Base-by-base conservation (phyloP, 2,888 invertebrate species). In the Carterocephalus palaemon region DNA sequence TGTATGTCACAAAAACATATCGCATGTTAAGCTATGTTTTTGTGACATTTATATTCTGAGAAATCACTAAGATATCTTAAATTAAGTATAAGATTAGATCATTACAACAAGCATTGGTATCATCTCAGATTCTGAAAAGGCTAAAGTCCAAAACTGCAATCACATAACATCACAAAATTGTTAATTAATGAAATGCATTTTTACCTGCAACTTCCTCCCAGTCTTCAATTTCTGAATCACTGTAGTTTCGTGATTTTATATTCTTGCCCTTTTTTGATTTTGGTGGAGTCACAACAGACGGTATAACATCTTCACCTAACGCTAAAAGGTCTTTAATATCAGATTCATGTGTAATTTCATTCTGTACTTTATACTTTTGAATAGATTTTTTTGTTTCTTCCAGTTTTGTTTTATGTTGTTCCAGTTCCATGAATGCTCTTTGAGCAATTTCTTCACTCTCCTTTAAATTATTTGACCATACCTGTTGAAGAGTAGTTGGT, bases 161-260 rank as follows among this genome's bases (percentile, higher is more conserved):
- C n/a, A n/a, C n/a, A n/a, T n/a, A n/a, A n/a, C n/a, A n/a, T n/a
- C n/a, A n/a, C n/a, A n/a, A n/a, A n/a, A n/a, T n/a, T n/a, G n/a
- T n/a, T n/a, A n/a, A n/a, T n/a, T n/a, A n/a, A n/a, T n/a, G n/a
- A n/a, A n/a, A n/a, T n/a, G n/a, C n/a, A n/a, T n/a, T n/a, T n/a
- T n/a, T 78, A 80, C 90, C 90, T 77, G 91, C 89, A 36, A 94
- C 93, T 84, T 93, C 93, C 67, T 93, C 92, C 90, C 91, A 92
- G 64, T 92, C 90, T 53, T 90, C 92, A 38, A 90, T 85, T 60
- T 93, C 93, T 2, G 91, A 91, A 33, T 90, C 90, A 57, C 89
- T 89, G 15, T 76, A 73, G 54, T 69, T 57, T 56, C 62, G 70
- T 1, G 31, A 49, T 43, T 60, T 76, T 60, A 67, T 69, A n/a